These are phyloP conservation scores for Eira barbara DNA, from an alignment of 2,113 vertebrate species.

Conservation along the genomic window DNA sequence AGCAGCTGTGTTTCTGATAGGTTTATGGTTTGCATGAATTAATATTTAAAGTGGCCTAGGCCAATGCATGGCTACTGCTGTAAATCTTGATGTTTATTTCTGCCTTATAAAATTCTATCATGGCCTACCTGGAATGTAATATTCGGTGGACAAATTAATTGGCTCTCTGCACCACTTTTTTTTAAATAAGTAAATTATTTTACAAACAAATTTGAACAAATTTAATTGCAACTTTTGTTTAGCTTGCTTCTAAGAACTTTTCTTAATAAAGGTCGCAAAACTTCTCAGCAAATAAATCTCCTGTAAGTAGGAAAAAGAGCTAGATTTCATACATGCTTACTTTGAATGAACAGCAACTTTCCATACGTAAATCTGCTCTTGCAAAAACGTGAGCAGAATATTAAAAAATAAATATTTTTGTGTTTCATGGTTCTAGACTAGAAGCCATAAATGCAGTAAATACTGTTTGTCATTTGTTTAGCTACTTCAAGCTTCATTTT, in stretches of 20 bases:
- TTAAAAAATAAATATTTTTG: constrained; percentile 55
- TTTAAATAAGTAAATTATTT: constrained; percentile 67
- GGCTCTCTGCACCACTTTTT: constrained; percentile 63
- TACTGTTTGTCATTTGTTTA: constrained; percentile 66
- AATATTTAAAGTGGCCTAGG: constrained; percentile 84
- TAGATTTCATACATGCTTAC: constrained; percentile 54
- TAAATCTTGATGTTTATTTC: constrained; percentile 75
- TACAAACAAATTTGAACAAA: constrained; percentile 73
- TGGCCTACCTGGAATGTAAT: constrained; percentile 71
- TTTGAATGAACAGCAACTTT: constrained; percentile 71
- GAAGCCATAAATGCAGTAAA: constrained; percentile 80
- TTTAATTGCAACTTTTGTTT: constrained; percentile 67
- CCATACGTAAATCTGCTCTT: constrained; percentile 62
- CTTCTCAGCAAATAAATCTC: constrained; percentile 70
- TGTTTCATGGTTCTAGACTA: constrained; percentile 77
- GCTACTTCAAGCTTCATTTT: constrained; percentile 73
- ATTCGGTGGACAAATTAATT: constrained; percentile 71
- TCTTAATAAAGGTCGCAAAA: constrained; percentile 68
- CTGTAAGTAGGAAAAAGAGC: constrained; percentile 76
- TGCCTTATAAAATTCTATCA: constrained; percentile 79
- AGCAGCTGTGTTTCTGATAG: constrained; percentile 80
- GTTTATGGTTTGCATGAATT: constrained; percentile 88
- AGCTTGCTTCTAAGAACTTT: constrained; percentile 71
- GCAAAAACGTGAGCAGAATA: constrained; percentile 76
- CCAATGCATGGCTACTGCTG: constrained; percentile 88